A percentile compares a stretch with the other conserved stretches of the same genome.
Conservation (phyloP, 2,888 invertebrate species). For the Hydrotaea diabolus region DNA sequence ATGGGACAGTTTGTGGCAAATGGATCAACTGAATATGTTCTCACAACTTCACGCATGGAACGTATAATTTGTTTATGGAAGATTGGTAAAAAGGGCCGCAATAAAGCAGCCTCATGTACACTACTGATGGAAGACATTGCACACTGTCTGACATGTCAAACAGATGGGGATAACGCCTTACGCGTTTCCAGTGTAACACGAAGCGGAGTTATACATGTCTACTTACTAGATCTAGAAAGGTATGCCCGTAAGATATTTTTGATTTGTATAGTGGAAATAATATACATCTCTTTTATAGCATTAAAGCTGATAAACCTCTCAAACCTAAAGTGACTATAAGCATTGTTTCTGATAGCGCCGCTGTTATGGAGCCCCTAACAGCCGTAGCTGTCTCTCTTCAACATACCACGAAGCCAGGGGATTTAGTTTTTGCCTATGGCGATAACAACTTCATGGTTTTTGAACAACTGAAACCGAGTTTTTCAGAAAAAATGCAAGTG, state of each 20-base stretch:
- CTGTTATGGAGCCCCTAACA: slow-evolving; percentile 82
- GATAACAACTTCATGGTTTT: slow-evolving; percentile 83
- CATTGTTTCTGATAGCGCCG: slow-evolving; percentile 83
- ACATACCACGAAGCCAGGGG: slow-evolving; percentile 76
- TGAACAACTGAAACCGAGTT: slow-evolving; percentile 83
- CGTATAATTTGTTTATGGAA: slow-evolving; percentile 79
- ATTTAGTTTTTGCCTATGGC: slow-evolving; percentile 84
- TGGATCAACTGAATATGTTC: slow-evolving; percentile 74
- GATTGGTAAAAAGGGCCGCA: slow-evolving; percentile 78
- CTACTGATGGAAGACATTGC: slow-evolving; percentile 88
- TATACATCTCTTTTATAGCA: slow-evolving; percentile 67
- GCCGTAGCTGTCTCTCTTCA: slow-evolving; percentile 81
- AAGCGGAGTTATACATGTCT: slow-evolving; percentile 90
- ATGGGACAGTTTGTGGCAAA: slow-evolving; percentile 78
- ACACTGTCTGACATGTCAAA: slow-evolving; percentile 81
- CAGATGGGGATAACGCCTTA: slow-evolving; percentile 81
- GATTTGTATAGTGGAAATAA: background rate
- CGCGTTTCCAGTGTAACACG: slow-evolving; percentile 83
- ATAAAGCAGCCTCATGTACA: slow-evolving; percentile 83
- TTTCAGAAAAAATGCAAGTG: slow-evolving; percentile 82
- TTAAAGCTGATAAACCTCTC: slow-evolving; percentile 83
- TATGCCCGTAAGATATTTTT: slow-evolving; percentile 43
- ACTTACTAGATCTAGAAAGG: slow-evolving; percentile 89
- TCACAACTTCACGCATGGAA: slow-evolving; percentile 79
- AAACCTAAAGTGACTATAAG: slow-evolving; percentile 85